Percentiles rank a stretch among this genome's conserved stretches.
phyloP scores from a whole-genome alignment of 2,113 vertebrate genomes.

The Pseudonaja textilis region DNA sequence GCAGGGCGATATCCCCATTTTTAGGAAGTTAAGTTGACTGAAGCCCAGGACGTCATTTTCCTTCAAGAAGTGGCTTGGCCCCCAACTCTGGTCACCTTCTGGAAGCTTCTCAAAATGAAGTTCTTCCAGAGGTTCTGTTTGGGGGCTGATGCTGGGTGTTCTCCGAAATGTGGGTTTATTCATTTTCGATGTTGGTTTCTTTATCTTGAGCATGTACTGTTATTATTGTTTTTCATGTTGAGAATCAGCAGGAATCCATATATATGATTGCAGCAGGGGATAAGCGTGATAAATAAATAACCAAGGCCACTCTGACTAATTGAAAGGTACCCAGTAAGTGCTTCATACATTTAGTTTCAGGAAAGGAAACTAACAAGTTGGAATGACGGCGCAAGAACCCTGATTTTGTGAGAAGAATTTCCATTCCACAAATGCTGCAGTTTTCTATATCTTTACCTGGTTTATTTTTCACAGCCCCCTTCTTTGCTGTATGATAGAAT shows the following conservation, averaged over 20 bases:
- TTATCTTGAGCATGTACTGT: background rate
- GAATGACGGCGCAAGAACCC: background rate
- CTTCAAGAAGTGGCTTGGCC: background rate
- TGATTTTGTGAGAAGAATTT: no score
- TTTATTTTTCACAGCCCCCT: background rate
- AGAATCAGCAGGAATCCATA: background rate
- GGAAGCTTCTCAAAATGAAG: background rate
- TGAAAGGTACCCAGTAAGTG: conserved; percentile 18
- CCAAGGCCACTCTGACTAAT: background rate
- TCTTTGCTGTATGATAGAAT: background rate
- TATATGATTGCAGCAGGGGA: background rate
- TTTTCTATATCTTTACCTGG: no score
- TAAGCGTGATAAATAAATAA: background rate
- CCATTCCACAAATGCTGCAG: background rate
- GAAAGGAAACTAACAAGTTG: background rate
- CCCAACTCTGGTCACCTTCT: background rate
- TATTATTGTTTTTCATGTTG: background rate
- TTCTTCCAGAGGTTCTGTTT: background rate
- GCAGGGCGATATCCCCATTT: background rate
- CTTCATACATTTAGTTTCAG: background rate
- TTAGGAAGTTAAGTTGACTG: background rate
- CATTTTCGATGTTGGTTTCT: background rate
- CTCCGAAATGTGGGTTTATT: background rate
- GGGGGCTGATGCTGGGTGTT: background rate
- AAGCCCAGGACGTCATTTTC: background rate